A percentile compares a stretch with the other conserved stretches of the same genome.
phyloP scores from a whole-genome alignment of 2,888 invertebrate species.

The Dexiosoma caninum region DNA sequence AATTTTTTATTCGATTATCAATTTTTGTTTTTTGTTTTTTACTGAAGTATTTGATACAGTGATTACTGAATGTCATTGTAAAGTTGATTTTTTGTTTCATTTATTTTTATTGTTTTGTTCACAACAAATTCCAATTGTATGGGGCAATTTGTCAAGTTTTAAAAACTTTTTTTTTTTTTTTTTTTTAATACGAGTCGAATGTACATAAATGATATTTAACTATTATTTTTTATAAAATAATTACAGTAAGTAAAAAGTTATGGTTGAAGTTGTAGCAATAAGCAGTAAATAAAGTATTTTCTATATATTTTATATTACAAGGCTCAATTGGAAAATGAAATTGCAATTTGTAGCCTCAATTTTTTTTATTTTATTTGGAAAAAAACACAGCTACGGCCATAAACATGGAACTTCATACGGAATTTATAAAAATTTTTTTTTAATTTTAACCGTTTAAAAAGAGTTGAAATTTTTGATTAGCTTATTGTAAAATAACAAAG shows the following conservation, averaged over 20 bases:
- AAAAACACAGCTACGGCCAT: too few relatives aligned
- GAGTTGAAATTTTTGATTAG: too few relatives aligned
- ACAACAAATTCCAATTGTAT: conserved; percentile 35
- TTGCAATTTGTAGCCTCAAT: conserved; percentile 12
- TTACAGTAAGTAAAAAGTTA: conserved; percentile 12
- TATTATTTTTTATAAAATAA: conserved; percentile 36
- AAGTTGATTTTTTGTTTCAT: background rate
- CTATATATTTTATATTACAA: conserved; percentile 17
- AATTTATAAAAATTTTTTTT: too few relatives aligned
- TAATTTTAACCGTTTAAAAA: too few relatives aligned
- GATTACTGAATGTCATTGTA: conserved; percentile 56
- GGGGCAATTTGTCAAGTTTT: conserved; percentile 7
- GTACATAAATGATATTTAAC: conserved; percentile 14
- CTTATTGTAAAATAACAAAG: too few relatives aligned
- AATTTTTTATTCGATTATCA: conserved; percentile 2
- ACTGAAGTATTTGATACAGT: conserved; percentile 22
- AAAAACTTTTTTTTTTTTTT: background rate
- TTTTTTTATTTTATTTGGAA: background rate
- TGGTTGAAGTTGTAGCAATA: background rate
- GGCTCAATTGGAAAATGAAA: conserved; percentile 25
- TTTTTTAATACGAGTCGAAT: background rate
- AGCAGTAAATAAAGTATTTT: background rate
- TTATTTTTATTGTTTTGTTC: conserved; percentile 3
- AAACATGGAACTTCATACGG: too few relatives aligned
- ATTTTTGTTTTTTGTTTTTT: too few relatives aligned